A percentile compares a stretch with the other conserved stretches of the same genome.
Conservation (phyloP, 2,113 vertebrate species). For the Struthidea cinerea region DNA sequence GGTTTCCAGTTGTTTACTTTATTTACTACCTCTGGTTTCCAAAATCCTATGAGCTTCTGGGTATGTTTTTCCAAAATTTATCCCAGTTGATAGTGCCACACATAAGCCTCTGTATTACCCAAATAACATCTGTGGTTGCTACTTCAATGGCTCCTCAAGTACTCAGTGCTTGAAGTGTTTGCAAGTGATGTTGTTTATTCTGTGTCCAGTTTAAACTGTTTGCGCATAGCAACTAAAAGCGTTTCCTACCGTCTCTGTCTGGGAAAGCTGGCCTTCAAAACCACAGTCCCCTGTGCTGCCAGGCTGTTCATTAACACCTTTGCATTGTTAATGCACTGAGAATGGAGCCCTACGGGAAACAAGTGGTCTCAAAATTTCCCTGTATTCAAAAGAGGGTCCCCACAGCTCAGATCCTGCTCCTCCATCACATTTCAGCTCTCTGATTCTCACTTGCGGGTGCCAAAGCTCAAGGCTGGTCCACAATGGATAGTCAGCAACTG, state of each 20-base stretch:
- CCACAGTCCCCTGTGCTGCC: fast-evolving
- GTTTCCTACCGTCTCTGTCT: background rate
- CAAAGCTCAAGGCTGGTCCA: background rate
- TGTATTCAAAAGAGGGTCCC: background rate
- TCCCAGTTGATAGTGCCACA: background rate
- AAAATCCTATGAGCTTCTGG: background rate
- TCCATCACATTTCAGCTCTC: background rate
- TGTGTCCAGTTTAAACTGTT: background rate
- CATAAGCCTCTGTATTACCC: background rate
- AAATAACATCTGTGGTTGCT: background rate
- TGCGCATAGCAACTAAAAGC: background rate
- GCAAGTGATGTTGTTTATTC: background rate
- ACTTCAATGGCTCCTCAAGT: background rate
- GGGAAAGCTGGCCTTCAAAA: background rate
- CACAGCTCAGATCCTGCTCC: background rate
- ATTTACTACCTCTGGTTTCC: background rate
- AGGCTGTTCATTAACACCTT: background rate
- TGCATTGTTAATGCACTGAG: background rate
- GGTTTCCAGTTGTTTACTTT: background rate
- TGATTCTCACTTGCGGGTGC: background rate
- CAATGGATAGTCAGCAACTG: background rate
- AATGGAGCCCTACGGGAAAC: background rate
- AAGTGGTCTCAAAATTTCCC: background rate
- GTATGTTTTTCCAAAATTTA: background rate
- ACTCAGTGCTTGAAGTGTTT: background rate